Evolutionary conservation across 2,113 vertebrate genomes (phyloP).

Genomic region (Gymnorhina tibicen): DNA sequence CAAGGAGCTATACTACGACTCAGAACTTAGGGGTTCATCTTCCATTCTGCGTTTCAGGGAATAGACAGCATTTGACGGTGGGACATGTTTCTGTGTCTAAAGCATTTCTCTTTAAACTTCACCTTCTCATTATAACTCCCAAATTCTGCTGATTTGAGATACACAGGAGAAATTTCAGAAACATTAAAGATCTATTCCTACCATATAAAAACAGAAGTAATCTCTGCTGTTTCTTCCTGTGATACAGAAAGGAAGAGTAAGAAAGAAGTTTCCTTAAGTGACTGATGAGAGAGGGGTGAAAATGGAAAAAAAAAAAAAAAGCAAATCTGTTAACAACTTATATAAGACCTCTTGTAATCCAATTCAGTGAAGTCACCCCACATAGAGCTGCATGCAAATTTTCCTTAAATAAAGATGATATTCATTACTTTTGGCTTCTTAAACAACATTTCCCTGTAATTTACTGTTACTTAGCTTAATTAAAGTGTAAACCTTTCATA

Average conservation of each 20-base stretch:
- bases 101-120: neutral
- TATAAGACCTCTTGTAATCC: neutral
- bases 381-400: neutral
- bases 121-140: constrained; percentile 2
- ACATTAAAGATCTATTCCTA: constrained; percentile 31
- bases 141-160: constrained; percentile 45
- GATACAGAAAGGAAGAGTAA: neutral
- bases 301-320: neutral
- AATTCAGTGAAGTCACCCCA: neutral
- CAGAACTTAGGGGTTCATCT: neutral
- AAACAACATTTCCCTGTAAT: neutral
- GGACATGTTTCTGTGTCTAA: neutral
- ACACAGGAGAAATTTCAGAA: constrained; percentile 29
- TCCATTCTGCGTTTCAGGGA: neutral
- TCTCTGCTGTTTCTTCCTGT: neutral
- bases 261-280: neutral
- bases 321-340: neutral
- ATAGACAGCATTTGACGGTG: neutral
- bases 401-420: neutral
- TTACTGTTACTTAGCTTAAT: neutral
- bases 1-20: neutral
- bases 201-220: neutral
- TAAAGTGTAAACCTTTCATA: neutral
- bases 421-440: neutral
- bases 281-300: neutral